Conservation (phyloP, 2,888 invertebrate species). For the Eupithecia subumbrata region DNA sequence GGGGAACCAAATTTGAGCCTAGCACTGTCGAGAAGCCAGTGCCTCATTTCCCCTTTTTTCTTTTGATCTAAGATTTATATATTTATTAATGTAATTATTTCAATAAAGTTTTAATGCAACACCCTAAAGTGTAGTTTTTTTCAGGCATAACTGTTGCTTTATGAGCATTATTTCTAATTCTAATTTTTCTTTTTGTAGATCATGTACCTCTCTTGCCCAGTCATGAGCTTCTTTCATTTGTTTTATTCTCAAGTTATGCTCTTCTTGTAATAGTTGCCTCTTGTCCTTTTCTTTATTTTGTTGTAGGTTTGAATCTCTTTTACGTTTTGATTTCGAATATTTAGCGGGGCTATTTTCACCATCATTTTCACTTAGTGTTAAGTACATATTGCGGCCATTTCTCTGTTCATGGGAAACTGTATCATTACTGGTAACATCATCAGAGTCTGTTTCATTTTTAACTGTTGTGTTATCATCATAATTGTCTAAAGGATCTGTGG, state of each 20-base stretch:
- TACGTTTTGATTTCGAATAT: conserved; percentile 6
- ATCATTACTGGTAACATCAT: conserved; percentile 14
- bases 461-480: conserved; percentile 12
- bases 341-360: conserved; percentile 1
- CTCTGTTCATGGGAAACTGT: conserved; percentile 8
- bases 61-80: too few relatives aligned
- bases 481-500: conserved; percentile 10
- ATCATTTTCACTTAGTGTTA: conserved; percentile 4
- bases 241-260: conserved; percentile 12
- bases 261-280: conserved; percentile 13
- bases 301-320: conserved; percentile 4
- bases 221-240: conserved; percentile 14
- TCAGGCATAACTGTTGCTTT: conserved; percentile 11
- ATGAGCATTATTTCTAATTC: conserved; percentile 9
- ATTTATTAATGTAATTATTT: neutral
- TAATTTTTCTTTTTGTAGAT: conserved; percentile 16
- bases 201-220: conserved; percentile 13
- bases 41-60: too few relatives aligned
- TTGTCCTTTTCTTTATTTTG: conserved; percentile 11
- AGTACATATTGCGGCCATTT: conserved; percentile 4
- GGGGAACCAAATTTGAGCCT: too few relatives aligned
- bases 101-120: neutral
- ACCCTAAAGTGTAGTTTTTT: neutral
- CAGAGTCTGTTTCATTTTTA: conserved; percentile 16
- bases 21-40: too few relatives aligned